These are phyloP conservation scores for Salvelinus fontinalis DNA, from an alignment of 2,113 vertebrate genomes.

Conservation along the genomic window DNA sequence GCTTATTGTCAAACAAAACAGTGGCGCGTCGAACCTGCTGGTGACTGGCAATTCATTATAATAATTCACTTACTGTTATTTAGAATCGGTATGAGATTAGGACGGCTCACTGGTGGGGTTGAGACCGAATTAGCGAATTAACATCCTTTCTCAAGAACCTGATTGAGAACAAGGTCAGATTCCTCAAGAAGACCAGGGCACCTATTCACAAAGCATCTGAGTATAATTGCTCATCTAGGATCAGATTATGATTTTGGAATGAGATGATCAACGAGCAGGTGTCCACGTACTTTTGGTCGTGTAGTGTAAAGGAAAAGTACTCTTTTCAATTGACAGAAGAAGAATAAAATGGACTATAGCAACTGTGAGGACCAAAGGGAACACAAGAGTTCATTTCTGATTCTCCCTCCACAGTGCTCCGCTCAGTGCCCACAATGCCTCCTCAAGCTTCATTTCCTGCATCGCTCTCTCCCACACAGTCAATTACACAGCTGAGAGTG, in stretches of 20 bases:
- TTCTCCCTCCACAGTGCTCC: background rate
- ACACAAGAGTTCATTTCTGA: no score
- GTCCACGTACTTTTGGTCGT: no score
- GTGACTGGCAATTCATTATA: background rate
- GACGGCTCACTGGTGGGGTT: background rate
- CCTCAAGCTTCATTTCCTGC: background rate
- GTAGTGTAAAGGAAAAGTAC: no score
- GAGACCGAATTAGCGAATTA: background rate
- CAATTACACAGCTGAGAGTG: no score
- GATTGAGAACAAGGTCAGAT: no score
- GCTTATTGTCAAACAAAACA: constrained; percentile 3
- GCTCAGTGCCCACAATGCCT: background rate
- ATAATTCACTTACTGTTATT: background rate
- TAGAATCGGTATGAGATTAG: constrained; percentile 7
- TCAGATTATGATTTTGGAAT: no score
- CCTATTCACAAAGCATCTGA: no score
- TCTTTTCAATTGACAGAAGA: background rate
- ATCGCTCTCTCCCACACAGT: background rate
- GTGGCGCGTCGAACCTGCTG: background rate
- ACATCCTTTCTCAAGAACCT: background rate
- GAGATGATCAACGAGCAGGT: no score
- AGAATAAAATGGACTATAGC: background rate
- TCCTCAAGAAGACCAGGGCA: no score
- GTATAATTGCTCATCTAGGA: no score
- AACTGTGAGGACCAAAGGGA: no score